A percentile compares a stretch with the other conserved stretches of the same genome.
Conservation (phyloP, 2,113 vertebrate species). For the Vimba vimba region DNA sequence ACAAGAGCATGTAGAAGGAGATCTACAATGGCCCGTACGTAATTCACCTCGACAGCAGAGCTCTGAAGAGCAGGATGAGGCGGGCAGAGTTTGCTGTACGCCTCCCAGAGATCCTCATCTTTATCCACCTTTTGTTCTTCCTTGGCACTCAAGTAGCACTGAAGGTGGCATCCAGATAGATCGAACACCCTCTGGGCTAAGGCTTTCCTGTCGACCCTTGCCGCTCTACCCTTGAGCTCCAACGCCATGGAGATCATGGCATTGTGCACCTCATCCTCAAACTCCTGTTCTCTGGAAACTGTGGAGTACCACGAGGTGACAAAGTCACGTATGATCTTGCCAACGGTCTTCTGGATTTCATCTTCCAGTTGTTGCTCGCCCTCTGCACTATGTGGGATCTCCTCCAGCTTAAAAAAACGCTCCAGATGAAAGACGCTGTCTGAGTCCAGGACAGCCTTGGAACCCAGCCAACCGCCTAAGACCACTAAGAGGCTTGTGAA, state of each 20-base stretch:
- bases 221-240: slow-evolving; percentile 81
- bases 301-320: slow-evolving; percentile 90
- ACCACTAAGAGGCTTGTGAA: slow-evolving; percentile 81
- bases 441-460: slow-evolving; percentile 67
- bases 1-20: slow-evolving; percentile 81
- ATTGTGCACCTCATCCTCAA: slow-evolving; percentile 82
- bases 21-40: slow-evolving; percentile 79
- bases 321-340: slow-evolving; percentile 90
- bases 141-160: slow-evolving; percentile 81
- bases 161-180: slow-evolving; percentile 85
- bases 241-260: slow-evolving; percentile 83
- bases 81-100: slow-evolving; percentile 70
- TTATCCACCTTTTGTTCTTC: slow-evolving; percentile 55
- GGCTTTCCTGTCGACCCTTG: slow-evolving; percentile 73
- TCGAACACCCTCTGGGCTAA: slow-evolving; percentile 79
- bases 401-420: slow-evolving; percentile 78
- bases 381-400: slow-evolving; percentile 56
- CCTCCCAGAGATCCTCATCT: slow-evolving; percentile 73
- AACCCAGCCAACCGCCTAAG: slow-evolving; percentile 86
- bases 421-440: slow-evolving; percentile 83
- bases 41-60: slow-evolving; percentile 70
- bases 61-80: slow-evolving; percentile 79
- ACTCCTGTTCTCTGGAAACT: slow-evolving; percentile 80
- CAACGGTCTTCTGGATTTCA: slow-evolving; percentile 81
- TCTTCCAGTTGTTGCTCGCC: slow-evolving; percentile 73